A percentile compares a stretch with the other conserved stretches of the same genome.
These are phyloP conservation scores for Sardina pilchardus DNA, from an alignment of 2,113 vertebrate species.

Conservation along the genomic window DNA sequence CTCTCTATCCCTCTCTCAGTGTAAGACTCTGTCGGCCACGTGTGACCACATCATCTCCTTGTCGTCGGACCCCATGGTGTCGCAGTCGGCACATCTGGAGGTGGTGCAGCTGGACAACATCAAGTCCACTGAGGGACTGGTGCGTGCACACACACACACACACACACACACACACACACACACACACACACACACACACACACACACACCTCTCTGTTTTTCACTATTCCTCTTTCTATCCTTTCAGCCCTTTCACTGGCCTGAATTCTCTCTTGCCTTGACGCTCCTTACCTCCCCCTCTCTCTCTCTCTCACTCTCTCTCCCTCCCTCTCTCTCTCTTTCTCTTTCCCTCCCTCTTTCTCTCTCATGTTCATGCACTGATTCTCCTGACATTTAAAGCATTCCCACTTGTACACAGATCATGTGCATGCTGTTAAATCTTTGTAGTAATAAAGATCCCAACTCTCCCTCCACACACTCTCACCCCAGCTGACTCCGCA, in stretches of 20 bases:
- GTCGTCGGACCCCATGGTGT: slow-evolving; percentile 88
- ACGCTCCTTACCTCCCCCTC: no score
- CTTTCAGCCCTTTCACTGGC: neutral
- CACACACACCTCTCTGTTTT: slow-evolving; percentile 55
- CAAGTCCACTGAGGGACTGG: slow-evolving; percentile 93
- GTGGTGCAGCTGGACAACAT: slow-evolving; percentile 90
- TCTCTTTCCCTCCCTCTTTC: no score
- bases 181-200: neutral
- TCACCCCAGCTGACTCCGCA: no score
- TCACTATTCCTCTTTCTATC: neutral
- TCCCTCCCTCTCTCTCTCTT: no score
- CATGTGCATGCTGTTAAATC: no score
- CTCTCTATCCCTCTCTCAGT: slow-evolving; percentile 64
- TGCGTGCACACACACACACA: slow-evolving; percentile 64
- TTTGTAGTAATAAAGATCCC: no score
- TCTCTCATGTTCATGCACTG: no score
- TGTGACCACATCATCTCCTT: slow-evolving; percentile 95
- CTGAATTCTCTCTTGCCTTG: neutral
- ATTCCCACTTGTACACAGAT: no score
- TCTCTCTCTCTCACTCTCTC: no score
- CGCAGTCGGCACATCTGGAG: slow-evolving; percentile 91
- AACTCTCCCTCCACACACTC: no score
- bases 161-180: slow-evolving; percentile 48
- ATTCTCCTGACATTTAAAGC: no score
- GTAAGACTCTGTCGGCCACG: slow-evolving; percentile 90